Conservation (phyloP, 2,113 vertebrate genomes). For the Gopherus evgoodei region DNA sequence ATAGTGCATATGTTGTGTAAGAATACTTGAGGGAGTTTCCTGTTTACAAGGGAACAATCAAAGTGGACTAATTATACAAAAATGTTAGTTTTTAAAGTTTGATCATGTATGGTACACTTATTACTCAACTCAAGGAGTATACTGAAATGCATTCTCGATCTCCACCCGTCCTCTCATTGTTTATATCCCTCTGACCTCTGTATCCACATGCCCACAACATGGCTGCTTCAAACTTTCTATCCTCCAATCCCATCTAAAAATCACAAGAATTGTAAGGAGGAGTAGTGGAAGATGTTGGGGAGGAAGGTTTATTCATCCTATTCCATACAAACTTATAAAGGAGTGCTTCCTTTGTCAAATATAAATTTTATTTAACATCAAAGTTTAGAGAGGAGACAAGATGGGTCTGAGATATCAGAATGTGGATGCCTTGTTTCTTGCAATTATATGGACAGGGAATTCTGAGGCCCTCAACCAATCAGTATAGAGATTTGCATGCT, state of each 20-base stretch:
- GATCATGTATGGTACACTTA: conserved; percentile 39
- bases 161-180: not conserved
- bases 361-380: not conserved
- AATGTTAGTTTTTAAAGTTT: not conserved
- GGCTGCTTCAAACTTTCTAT: not conserved
- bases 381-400: not conserved
- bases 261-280: not conserved
- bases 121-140: conserved; percentile 35
- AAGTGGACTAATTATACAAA: conserved; percentile 28
- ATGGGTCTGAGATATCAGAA: not conserved
- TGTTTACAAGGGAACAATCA: not conserved
- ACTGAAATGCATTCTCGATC: conserved; percentile 13
- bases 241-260: not conserved
- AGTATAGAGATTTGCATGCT: not conserved
- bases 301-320: not conserved
- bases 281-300: no score
- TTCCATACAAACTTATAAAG: not conserved
- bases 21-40: conserved; percentile 31
- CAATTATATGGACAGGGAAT: not conserved
- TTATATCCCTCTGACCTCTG: not conserved
- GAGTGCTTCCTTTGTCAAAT: not conserved
- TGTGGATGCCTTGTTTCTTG: not conserved
- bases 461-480: not conserved
- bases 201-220: not conserved
- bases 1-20: conserved; percentile 60